Evolutionary conservation across 1,140 invertebrate species (phyloP), one percentile per base, ranked within the genome.

Genomic region (Drosophila teissieri): DNA sequence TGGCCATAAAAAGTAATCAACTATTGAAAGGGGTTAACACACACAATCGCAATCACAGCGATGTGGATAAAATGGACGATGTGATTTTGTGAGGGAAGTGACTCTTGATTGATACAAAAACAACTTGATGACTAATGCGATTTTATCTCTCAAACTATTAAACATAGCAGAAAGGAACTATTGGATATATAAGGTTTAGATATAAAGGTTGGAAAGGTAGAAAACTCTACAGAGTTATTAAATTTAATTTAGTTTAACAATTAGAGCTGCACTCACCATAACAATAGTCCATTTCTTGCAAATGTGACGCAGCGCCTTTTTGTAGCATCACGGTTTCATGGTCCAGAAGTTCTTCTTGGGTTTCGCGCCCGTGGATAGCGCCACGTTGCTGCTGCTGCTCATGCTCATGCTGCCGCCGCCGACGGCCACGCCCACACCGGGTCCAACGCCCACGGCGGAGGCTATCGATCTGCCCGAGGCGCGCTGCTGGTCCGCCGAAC

Each of bases 311-410:
- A 91, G 63, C 40, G 81, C 91, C 67, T 69, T 88, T 90, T 80
- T 91, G 69, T 86, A 91, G 91, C 86, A 91, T 92, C 90, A 92
- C 86, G 90, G 86, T 86, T 92, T 91, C 85, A 90, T 89, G 65
- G 90, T 89, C 91, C 86, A 92, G 64, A 92, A 92, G 51, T 86
- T 91, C 74, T 91, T 92, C 58, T 91, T 92, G 72, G 83, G 86
- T 90, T 92, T 91, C 70, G 91, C 61, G 46, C 86, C 89, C 17
- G 90, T 92, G 51, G 88, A 73, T 10, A 80, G 55, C 2, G 74
- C 44, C 42, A 68, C 65, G 11, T 70, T 70, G 53, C 49, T 54
- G 70, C 42, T 39, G 55, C 73, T 53, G 54, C 42, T 55, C 56
- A 68, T 40, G 42, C 52, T 48, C 52, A 22, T 34, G 56, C 73